Evolutionary conservation across 2,888 invertebrate genomes (phyloP).

Genomic region (Axea sp.): DNA sequence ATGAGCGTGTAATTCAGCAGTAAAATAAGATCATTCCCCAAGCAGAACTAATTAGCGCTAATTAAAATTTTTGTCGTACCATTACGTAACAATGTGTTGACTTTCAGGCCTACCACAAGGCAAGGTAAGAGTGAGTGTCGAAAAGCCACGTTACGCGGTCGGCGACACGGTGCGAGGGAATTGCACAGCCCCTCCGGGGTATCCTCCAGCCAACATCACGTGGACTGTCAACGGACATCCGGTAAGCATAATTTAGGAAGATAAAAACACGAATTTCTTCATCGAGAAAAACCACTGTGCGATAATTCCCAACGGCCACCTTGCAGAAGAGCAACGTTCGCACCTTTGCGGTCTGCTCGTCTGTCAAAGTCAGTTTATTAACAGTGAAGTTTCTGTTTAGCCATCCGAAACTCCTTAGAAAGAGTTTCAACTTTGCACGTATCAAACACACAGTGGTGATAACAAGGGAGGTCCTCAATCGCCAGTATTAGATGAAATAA

Average conservation of each 20-base stretch:
- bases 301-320: slow-evolving; percentile 47
- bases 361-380: too few species aligned
- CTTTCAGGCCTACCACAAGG: slow-evolving; percentile 85
- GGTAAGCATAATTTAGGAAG: slow-evolving; percentile 68
- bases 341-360: too few species aligned
- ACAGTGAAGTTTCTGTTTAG: too few species aligned
- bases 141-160: slow-evolving; percentile 85
- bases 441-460: too few species aligned
- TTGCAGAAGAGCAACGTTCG: too few species aligned
- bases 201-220: slow-evolving; percentile 86
- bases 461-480: too few species aligned
- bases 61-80: slow-evolving; percentile 40
- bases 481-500: too few species aligned
- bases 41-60: slow-evolving; percentile 38
- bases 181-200: slow-evolving; percentile 85
- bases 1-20: slow-evolving; percentile 25
- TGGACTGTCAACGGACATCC: slow-evolving; percentile 84
- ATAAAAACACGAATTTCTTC: slow-evolving; percentile 34
- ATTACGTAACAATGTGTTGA: slow-evolving; percentile 48
- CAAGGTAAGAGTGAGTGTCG: slow-evolving; percentile 84
- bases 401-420: too few species aligned
- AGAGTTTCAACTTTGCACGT: too few species aligned
- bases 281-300: slow-evolving; percentile 62
- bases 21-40: slow-evolving; percentile 36
- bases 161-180: slow-evolving; percentile 85